A percentile compares a stretch with the other conserved stretches of the same genome.
These are phyloP conservation scores for Macroramphosus scolopax DNA, from an alignment of 2,797 vertebrate genomes.

Conservation along the genomic window DNA sequence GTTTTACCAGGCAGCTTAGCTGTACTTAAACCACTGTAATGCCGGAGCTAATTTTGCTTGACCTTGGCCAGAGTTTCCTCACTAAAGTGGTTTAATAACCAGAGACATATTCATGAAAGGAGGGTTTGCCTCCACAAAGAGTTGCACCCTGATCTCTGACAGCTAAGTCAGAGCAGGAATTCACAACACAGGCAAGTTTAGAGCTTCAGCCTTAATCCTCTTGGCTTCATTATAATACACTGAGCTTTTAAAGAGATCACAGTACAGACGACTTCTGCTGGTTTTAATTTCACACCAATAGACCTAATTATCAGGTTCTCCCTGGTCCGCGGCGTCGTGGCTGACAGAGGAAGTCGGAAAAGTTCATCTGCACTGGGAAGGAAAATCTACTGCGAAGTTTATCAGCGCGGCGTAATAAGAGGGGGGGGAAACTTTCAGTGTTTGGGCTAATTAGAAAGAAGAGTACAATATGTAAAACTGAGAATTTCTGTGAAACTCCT, in stretches of 20 bases:
- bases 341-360: constrained; percentile 70
- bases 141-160: constrained; percentile 79
- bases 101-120: constrained; percentile 77
- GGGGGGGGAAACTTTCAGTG: constrained; percentile 22
- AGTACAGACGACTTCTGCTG: constrained; percentile 74
- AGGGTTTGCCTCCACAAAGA: constrained; percentile 77
- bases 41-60: constrained; percentile 74
- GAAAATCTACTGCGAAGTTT: constrained; percentile 61
- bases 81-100: constrained; percentile 80
- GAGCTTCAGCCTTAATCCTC: constrained; percentile 78
- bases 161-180: constrained; percentile 75
- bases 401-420: constrained; percentile 33
- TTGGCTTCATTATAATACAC: constrained; percentile 78
- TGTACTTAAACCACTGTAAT: constrained; percentile 75
- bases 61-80: constrained; percentile 81
- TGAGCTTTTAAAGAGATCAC: constrained; percentile 80
- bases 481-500: no score
- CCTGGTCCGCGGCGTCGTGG: constrained; percentile 66
- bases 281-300: constrained; percentile 82
- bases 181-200: constrained; percentile 77
- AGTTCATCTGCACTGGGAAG: constrained; percentile 62
- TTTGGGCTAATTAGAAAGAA: constrained; percentile 54
- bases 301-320: constrained; percentile 78
- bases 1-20: constrained; percentile 73
- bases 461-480: constrained; percentile 29